These are phyloP conservation scores for Eucidaris tribuloides DNA, from an alignment of 35 echinoderm and acorn worm species.

Conservation along the genomic window DNA sequence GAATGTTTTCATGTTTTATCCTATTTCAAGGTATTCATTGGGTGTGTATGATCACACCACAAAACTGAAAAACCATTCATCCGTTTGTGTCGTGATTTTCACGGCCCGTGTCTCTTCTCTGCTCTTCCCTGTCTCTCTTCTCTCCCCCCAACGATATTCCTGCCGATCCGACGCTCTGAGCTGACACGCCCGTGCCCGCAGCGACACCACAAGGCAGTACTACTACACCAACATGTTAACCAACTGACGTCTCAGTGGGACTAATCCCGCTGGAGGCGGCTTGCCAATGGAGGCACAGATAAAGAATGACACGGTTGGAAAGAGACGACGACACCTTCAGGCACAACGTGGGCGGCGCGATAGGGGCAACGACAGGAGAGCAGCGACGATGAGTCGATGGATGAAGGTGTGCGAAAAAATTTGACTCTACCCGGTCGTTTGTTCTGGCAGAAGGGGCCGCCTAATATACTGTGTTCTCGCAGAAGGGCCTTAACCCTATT, in stretches of 20 bases:
- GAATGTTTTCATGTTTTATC: background rate
- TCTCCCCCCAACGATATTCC: background rate
- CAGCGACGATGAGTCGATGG: slow-evolving; percentile 52
- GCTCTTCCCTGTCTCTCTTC: slow-evolving; percentile 26
- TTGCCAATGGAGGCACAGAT: slow-evolving; percentile 9
- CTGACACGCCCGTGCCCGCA: background rate
- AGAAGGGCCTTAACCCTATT: background rate
- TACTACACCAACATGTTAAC: slow-evolving; percentile 83
- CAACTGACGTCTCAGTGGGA: slow-evolving; percentile 92
- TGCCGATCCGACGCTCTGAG: background rate
- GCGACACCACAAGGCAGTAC: slow-evolving; percentile 87
- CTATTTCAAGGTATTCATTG: background rate
- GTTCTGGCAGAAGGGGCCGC: background rate
- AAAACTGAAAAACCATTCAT: background rate
- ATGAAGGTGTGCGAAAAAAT: slow-evolving; percentile 19
- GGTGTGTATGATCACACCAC: background rate
- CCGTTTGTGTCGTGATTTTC: background rate
- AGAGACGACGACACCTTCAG: background rate
- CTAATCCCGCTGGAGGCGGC: slow-evolving; percentile 69
- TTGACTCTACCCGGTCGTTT: background rate
- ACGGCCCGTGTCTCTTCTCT: background rate
- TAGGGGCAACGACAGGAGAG: slow-evolving; percentile 12
- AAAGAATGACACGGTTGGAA: background rate
- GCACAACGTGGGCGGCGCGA: background rate
- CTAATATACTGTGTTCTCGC: no score